Base-by-base conservation (phyloP, 1,140 invertebrate species). In the Diploscapter pachys region DNA sequence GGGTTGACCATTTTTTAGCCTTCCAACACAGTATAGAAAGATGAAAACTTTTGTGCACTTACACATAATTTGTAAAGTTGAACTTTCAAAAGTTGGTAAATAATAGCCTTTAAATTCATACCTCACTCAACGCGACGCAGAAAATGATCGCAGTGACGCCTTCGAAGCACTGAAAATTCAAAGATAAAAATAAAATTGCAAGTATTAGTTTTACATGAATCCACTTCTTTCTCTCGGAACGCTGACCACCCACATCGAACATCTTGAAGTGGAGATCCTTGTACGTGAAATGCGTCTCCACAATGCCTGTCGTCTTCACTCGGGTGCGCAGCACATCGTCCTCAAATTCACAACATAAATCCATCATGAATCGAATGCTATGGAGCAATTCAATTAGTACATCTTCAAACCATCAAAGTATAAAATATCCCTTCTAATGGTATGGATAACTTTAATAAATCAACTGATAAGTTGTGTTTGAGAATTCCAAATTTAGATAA, bases 251-350 rank as follows among this genome's bases (percentile, higher is more conserved):
- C 61, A 88, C 88, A 78, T 88, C 87, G 71, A 86, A 86, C 75
- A 88, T 78, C 81, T 71, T 77, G 66, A 82, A 82, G 54, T 80
- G 70, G 13, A 85, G 75, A 11, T 72, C 76, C 53, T 82, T 85
- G 59, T 81, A 72, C 11, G 90, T 91, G 86, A 95, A 95, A 81
- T 93, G 91, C 56, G 93, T 94, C 88, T 96, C 93, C 86, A 95
- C 94, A 86, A 97, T 96, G 4, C 83, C 89, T 81, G 94, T 96
- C 54, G 95, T 97, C 79, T 94, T 93, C 81, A 95, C 93, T 90
- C 95, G 90, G 86, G 95, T 93, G 87, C 94, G 91, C 81, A 97
- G 90, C 88, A 97, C 96, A 89, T 97, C 95, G 89, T 96, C 94
- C 89, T 99, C 96, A n/a, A 50, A 48, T 65, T 65, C 9, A n/a